A percentile compares a stretch with the other conserved stretches of the same genome.
These are phyloP conservation scores for Parasteatoda lunata DNA, from an alignment of 2,888 invertebrate genomes.

Conservation along the genomic window DNA sequence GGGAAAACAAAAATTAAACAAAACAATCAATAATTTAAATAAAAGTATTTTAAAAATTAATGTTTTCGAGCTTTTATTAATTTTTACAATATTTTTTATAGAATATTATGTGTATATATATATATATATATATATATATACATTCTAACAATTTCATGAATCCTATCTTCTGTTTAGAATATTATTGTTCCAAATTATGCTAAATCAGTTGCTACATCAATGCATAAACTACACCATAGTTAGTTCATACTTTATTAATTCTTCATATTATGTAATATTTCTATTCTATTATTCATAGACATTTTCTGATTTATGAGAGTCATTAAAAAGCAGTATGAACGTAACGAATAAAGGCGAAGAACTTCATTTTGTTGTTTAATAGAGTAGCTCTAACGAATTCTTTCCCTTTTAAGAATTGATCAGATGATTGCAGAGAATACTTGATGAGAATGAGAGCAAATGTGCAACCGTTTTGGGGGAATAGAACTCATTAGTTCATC, in stretches of 20 bases:
- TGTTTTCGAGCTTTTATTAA: too few relatives aligned
- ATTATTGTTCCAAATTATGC: too few relatives aligned
- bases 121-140: too few relatives aligned
- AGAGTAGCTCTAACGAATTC: constrained; percentile 16
- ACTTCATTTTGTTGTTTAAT: neutral
- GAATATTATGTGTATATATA: too few relatives aligned
- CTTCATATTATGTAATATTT: neutral
- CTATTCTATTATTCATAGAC: neutral
- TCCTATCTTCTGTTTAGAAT: too few relatives aligned
- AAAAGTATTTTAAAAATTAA: too few relatives aligned
- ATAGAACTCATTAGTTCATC: constrained; percentile 61
- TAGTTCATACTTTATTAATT: neutral
- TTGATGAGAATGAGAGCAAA: constrained; percentile 57
- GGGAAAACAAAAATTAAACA: too few relatives aligned
- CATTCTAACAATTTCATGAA: too few relatives aligned
- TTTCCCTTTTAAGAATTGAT: constrained; percentile 31
- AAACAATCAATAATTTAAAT: too few relatives aligned
- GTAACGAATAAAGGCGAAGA: neutral
- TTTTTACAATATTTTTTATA: too few relatives aligned
- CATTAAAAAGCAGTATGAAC: neutral
- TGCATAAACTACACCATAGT: too few relatives aligned
- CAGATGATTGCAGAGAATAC: constrained; percentile 28
- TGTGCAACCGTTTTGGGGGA: constrained; percentile 41
- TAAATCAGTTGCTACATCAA: too few relatives aligned
- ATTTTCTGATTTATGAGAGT: neutral